Base-by-base conservation (phyloP, 2,888 invertebrate genomes). In the Cotesia congregata region DNA sequence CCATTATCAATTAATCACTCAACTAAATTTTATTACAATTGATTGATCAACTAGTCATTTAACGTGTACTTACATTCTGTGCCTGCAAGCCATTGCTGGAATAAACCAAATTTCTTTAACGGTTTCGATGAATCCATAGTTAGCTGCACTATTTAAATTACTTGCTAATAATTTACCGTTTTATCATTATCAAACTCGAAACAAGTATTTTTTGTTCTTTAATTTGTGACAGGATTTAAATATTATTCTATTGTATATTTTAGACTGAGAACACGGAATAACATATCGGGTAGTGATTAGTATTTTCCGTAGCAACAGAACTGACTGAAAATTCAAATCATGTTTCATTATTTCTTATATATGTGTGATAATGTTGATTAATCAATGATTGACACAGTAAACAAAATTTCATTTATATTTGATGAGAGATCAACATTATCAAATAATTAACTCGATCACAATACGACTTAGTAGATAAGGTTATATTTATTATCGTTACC, bases 21-120 rank as follows among this genome's bases (percentile, higher is more conserved):
- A 50, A 50, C 0, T 50, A 4, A 7, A 12, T 12, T 2, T 50
- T 4, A 50, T 50, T 50, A 50, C 12, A 50, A 50, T 50, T 30
- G 3, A 30, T 30, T 30, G 12, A 20, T 39, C 30, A 1, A 62
- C 0, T 5, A 20, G 12, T 39, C 30, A 30, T 39, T 6, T 6
- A 3, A 20, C n/a, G 50, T 70, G 7, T 41, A 72, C 80, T 38
- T 67, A 82, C 82, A 78, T 77, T 76, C 76, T 1, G 78, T 15
- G 5, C 79, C 78, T 12, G 81, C 80, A 5, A 80, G 72, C 82
- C 81, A 81, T n/a, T 82, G 79, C 12, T 79, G 77, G 80, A 81
- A 82, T 30, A 77, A 40, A 12, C 65, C 72, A 50, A 62, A 50
- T 3, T 50, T 41, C 12, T 41, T 41, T 6, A 62, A 41, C 30